These are phyloP conservation scores for Helarctos malayanus DNA, from an alignment of 2,797 vertebrate species.

Conservation along the genomic window DNA sequence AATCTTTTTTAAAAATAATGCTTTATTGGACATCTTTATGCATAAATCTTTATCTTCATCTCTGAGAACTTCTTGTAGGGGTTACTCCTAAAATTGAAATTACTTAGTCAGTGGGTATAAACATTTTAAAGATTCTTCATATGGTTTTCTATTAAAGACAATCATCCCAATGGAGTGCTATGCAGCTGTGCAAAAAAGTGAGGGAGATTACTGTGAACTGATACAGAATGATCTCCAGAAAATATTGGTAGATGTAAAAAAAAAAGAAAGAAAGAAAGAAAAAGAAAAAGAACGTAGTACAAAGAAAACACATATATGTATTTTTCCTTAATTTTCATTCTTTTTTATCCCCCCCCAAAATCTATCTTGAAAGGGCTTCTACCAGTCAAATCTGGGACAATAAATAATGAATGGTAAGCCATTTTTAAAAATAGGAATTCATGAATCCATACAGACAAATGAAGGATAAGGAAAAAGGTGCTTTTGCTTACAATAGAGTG, in stretches of 20 bases:
- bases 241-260: not conserved
- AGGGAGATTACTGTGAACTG: not conserved
- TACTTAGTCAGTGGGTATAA: not conserved
- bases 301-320: not conserved
- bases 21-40: conserved; percentile 7
- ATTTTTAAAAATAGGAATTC: conserved; percentile 15
- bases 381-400: not conserved
- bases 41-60: conserved; percentile 16
- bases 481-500: not conserved
- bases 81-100: not conserved
- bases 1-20: not conserved
- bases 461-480: not conserved
- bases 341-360: not conserved
- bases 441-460: not conserved
- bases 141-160: not conserved
- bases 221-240: not conserved
- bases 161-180: not conserved
- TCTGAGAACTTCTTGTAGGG: conserved; percentile 34
- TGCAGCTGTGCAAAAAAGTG: not conserved
- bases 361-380: not conserved
- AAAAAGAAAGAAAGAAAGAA: not conserved
- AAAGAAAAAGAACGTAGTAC: not conserved
- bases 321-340: not conserved
- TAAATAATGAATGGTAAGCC: not conserved
- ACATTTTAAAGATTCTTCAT: conserved; percentile 1